Evolutionary conservation across 2,797 vertebrate genomes (phyloP), one percentile per base, ranked within the genome.

Genomic region (Galaxias olidus): DNA sequence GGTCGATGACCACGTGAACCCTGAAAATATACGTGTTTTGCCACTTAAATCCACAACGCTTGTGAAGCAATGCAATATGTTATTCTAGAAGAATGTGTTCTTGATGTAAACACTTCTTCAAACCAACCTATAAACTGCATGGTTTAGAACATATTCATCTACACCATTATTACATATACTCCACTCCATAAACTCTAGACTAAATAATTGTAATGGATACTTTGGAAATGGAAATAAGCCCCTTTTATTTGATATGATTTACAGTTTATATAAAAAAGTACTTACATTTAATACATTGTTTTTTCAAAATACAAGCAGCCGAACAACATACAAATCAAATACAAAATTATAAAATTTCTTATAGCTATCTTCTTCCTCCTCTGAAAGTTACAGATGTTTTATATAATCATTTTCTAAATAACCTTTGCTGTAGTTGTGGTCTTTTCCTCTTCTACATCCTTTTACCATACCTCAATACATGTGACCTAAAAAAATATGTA

Each of bases 241-340:
- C 90, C 86, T 86, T 93, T 93, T 93, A 93, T 93, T 93, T 89
- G 89, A 93, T 92, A 92, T 77, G 87, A 91, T 92, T 91, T 88
- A 90, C 90, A 91, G 90, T 92, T 83, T 79, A 80, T 91, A 91
- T 91, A 91, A 92, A 92, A 30, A 93, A 92, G 84, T 93, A 93
- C 91, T 92, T 93, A 92, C 91, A 93, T 93, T 93, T 92, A 93
- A 90, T 93, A 93, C 90, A 93, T 90, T 30, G 30, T 30, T 91
- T 93, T 86, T 91, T 88, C 89, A 93, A 93, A 93, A 93, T 93
- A 93, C 91, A 90, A 93, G 92, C 91, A 93, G 91, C 91, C 87
- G 88, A 92, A 92, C 91, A 73, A 93, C 92, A 93, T 93, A 92
- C 88, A 93, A 93, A 93, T 92, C 91, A 93, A 92, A 93, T 93